phyloP scores from a whole-genome alignment of 2,888 invertebrate genomes.

The Pristionchus arcanus region DNA sequence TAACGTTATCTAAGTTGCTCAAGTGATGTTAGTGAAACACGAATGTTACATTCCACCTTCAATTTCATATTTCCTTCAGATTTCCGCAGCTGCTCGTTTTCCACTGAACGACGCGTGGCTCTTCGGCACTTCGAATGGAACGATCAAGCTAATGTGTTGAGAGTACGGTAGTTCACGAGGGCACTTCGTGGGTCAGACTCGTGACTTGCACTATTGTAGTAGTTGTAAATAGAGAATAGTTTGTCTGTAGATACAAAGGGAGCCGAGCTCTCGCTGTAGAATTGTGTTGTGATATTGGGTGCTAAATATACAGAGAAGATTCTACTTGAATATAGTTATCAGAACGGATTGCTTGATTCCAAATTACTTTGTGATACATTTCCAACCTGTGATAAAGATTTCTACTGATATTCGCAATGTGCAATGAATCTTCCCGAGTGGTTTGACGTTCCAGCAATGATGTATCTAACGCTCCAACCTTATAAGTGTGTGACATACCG shows the following conservation, averaged over 20 bases:
- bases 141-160: conserved; percentile 80
- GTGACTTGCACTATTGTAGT: background rate
- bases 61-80: conserved; percentile 80
- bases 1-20: background rate
- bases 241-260: conserved; percentile 15
- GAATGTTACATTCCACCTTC: conserved; percentile 82
- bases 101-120: conserved; percentile 92
- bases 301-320: background rate
- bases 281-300: conserved; percentile 10
- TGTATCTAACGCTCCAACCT: background rate
- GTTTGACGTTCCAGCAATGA: background rate
- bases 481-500: background rate
- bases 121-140: conserved; percentile 93
- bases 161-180: conserved; percentile 30
- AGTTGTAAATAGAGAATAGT: background rate
- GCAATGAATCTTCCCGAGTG: background rate
- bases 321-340: background rate
- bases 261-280: background rate
- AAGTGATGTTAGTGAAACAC: background rate
- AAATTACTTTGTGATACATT: conserved; percentile 49
- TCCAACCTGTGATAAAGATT: conserved; percentile 23
- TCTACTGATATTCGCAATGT: background rate
- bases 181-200: background rate
- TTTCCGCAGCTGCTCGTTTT: conserved; percentile 92
- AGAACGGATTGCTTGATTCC: conserved; percentile 42